Evolutionary conservation across 2,113 vertebrate species (phyloP), one percentile per base, ranked within the genome.

Genomic region (Leucopsar rothschildi): DNA sequence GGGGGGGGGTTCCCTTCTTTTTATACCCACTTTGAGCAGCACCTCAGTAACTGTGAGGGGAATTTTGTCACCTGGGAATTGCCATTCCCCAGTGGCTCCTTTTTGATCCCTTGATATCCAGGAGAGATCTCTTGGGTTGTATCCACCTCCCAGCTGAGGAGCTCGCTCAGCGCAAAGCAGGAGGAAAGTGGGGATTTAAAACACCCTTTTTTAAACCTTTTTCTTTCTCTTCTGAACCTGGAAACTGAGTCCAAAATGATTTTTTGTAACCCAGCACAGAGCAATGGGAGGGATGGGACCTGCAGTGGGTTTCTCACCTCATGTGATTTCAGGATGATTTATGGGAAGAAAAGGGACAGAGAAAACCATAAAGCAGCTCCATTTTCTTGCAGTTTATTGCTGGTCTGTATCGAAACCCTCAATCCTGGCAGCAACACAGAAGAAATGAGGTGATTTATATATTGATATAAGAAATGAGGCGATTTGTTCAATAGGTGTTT

Each of bases 1-100:
- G 2, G 27, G 3, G 3, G 13, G 27, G 15, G 2, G 6, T 25
- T 69, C 33, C 11, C 1, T 29, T 11, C 11, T 25, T 11, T 22
- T 8, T 2, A 15, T n/a, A 4, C 7, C 15, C 11, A 0, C 22
- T 81, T 84, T 60, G 70, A 56, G 8, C 25, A 56, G 27, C 35
- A 66, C 17, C 55, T 86, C 80, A 63, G 25, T 20, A 44, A 9
- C 49, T 88, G 18, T 23, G 60, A 14, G 33, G 39, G 60, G 61
- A 15, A 27, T 68, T 96, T 78, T 63, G 42, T 33, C 42, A 0
- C 20, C 39, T 52, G 50, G 24, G 42, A 56, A 21, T 42, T 61
- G 71, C 9, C 44, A 27, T 44, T 76, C 40, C 77, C 77, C 40
- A 24, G 31, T 15, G 47, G 39, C 47, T 84, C 23, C 57, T n/a